phyloP scores from a whole-genome alignment of 2,888 invertebrate species.

The Gryllus longicercus region DNA sequence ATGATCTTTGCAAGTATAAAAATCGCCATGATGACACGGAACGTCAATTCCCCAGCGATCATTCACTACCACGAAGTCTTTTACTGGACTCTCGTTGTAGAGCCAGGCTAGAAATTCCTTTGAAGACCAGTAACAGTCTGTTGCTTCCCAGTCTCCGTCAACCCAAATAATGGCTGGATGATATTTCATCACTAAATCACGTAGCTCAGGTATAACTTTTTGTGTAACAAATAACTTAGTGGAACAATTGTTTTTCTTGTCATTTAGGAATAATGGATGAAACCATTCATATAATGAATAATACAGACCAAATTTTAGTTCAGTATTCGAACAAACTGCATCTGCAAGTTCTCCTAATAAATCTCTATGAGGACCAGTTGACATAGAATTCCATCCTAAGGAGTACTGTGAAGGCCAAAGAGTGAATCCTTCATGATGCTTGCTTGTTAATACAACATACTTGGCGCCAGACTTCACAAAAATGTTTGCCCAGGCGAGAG shows the following conservation, averaged over 20 bases:
- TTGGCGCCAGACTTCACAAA: constrained; percentile 82
- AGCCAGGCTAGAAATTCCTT: constrained; percentile 85
- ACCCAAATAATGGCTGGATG: constrained; percentile 79
- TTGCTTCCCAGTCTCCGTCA: constrained; percentile 92
- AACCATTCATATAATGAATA: constrained; percentile 87
- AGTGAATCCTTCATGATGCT: constrained; percentile 84
- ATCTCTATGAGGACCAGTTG: constrained; percentile 73
- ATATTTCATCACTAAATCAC: constrained; percentile 62
- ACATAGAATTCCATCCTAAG: constrained; percentile 80
- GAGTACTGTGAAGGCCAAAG: constrained; percentile 78
- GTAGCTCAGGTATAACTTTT: constrained; percentile 76
- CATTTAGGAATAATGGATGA: constrained; percentile 72
- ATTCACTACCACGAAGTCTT: constrained; percentile 83
- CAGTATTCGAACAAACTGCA: constrained; percentile 60
- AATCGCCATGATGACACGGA: constrained; percentile 83
- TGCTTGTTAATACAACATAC: constrained; percentile 58
- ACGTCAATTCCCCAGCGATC: constrained; percentile 87
- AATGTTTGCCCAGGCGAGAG: constrained; percentile 77
- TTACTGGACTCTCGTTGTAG: constrained; percentile 87
- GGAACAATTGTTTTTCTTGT: constrained; percentile 61
- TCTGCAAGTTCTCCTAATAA: constrained; percentile 64
- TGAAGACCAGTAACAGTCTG: constrained; percentile 77
- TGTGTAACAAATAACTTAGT: constrained; percentile 63
- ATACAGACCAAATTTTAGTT: constrained; percentile 78
- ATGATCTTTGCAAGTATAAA: constrained; percentile 79